These are phyloP conservation scores for Leptatherina wallacei DNA, from an alignment of 2,797 vertebrate genomes.

Conservation along the genomic window DNA sequence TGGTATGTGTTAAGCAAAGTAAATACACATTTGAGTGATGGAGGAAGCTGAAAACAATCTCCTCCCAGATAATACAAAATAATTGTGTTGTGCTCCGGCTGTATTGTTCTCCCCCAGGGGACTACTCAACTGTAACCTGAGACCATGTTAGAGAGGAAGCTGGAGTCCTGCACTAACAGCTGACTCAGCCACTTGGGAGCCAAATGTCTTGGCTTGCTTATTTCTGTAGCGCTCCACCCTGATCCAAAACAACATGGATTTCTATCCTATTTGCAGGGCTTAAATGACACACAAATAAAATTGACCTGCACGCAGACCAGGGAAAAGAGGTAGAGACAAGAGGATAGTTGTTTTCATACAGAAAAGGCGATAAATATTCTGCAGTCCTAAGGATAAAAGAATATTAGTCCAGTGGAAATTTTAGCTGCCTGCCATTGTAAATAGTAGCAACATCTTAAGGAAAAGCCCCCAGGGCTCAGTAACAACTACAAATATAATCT, in stretches of 20 bases:
- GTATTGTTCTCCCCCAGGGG: conserved; percentile 42
- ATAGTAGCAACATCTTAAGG: conserved; percentile 10
- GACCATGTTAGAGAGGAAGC: conserved; percentile 45
- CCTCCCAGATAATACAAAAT: conserved; percentile 17
- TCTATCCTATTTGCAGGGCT: conserved; percentile 51
- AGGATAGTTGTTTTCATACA: conserved; percentile 33
- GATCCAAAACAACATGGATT: conserved; percentile 68
- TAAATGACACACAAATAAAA: conserved; percentile 46
- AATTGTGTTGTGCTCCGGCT: conserved; percentile 13
- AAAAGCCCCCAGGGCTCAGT: conserved; percentile 15
- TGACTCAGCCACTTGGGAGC: conserved; percentile 79
- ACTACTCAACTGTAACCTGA: conserved; percentile 56
- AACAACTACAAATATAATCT: conserved; percentile 10
- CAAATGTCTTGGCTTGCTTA: conserved; percentile 73
- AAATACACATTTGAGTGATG: conserved; percentile 41
- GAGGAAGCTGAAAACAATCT: conserved; percentile 35
- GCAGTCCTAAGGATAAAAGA: background rate
- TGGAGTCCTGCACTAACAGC: conserved; percentile 62
- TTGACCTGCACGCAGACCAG: conserved; percentile 13
- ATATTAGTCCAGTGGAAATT: conserved; percentile 34
- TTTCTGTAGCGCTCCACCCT: conserved; percentile 67
- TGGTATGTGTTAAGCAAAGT: conserved; percentile 13
- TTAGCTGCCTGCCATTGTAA: conserved; percentile 16
- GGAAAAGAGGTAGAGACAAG: conserved; percentile 20
- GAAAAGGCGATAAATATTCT: conserved; percentile 5